Percentiles rank a stretch among this genome's conserved stretches.
Conservation (phyloP, 1,140 invertebrate species). For the Solen grandis region DNA sequence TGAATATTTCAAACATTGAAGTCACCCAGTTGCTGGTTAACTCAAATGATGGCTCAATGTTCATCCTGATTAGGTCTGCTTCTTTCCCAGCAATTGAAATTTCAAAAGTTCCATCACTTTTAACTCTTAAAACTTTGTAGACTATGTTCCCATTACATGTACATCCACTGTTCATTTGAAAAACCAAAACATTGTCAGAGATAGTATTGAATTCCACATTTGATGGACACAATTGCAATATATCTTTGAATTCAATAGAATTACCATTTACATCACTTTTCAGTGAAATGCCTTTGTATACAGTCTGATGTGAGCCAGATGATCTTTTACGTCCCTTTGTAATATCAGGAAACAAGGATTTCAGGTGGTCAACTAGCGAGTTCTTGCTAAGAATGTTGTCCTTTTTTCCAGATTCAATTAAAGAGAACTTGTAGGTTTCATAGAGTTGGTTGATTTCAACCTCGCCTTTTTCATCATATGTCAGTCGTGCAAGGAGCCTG, state of each 20-base stretch:
- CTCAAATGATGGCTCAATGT: not conserved
- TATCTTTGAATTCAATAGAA: not conserved
- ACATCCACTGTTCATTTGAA: not conserved
- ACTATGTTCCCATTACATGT: not conserved
- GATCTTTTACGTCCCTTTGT: not conserved
- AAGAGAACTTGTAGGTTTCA: slow-evolving; percentile 6
- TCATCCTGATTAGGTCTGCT: not conserved
- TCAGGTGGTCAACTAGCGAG: not conserved
- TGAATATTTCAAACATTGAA: not conserved
- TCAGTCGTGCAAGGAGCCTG: slow-evolving; percentile 9
- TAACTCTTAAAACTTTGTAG: not conserved
- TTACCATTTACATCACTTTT: not conserved
- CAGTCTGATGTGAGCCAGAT: not conserved
- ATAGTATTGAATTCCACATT: not conserved
- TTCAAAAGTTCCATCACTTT: not conserved
- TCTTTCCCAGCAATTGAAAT: not conserved
- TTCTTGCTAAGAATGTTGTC: not conserved
- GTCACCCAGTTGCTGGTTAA: not conserved
- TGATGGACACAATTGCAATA: not conserved
- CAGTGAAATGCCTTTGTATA: not conserved
- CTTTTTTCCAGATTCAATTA: not conserved
- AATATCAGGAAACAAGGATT: slow-evolving; percentile 10
- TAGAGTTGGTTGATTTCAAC: slow-evolving; percentile 21
- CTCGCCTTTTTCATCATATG: not conserved
- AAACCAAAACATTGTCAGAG: not conserved